These are phyloP conservation scores for Megaceryle torquata DNA, from an alignment of 2,113 vertebrate species.

Conservation along the genomic window DNA sequence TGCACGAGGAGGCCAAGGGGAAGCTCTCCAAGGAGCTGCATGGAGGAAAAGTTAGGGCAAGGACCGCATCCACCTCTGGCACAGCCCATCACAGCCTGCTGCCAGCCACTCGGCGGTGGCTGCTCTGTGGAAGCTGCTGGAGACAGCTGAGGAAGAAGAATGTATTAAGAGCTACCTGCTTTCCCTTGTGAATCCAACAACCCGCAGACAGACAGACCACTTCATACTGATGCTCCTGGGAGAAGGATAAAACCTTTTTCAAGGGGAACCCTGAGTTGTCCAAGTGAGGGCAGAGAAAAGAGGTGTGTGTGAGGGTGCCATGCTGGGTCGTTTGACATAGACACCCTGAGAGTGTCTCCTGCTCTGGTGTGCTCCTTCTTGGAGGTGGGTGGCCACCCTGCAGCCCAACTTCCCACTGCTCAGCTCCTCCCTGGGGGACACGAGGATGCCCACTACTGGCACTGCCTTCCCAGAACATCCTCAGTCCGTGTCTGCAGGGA, in stretches of 20 bases:
- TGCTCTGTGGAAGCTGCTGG: background rate
- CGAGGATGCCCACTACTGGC: background rate
- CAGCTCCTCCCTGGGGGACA: background rate
- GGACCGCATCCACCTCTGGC: background rate
- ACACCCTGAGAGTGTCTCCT: background rate
- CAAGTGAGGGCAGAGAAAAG: background rate
- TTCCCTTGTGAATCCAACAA: background rate
- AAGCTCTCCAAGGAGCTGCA: background rate
- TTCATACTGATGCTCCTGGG: background rate
- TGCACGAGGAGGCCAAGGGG: accelerated
- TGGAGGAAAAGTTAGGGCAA: background rate
- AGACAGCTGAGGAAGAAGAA: background rate
- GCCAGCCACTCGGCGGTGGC: accelerated
- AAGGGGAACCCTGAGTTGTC: background rate
- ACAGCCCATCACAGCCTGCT: background rate
- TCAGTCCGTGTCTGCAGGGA: background rate
- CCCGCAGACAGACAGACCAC: background rate
- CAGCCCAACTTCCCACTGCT: background rate
- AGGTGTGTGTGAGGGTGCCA: background rate
- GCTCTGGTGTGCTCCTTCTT: background rate
- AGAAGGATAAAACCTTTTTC: background rate
- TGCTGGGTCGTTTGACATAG: background rate
- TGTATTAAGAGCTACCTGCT: background rate
- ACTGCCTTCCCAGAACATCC: background rate
- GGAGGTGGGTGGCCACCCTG: background rate